Conservation (phyloP, 1,140 invertebrate species). For the Zaprionus capensis region DNA sequence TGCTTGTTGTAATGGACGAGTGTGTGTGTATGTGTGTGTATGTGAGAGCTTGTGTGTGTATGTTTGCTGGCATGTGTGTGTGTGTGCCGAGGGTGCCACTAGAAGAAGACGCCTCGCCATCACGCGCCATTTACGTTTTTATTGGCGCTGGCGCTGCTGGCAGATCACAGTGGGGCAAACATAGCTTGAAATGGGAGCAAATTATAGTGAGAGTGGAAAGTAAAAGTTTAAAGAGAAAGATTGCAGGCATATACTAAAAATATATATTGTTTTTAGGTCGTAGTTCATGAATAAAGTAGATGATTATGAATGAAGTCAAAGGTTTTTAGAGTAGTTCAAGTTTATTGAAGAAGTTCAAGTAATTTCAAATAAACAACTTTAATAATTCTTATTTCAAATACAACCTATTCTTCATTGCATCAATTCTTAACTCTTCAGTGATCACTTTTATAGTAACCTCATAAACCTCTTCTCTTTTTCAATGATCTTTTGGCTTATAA, state of each 20-base stretch:
- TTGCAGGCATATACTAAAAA: neutral
- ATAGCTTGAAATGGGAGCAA: neutral
- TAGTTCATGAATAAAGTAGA: neutral
- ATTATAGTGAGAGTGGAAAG: neutral
- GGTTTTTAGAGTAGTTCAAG: too few relatives aligned
- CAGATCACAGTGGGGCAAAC: constrained; percentile 49
- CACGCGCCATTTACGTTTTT: constrained; percentile 76
- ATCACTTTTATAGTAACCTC: too few relatives aligned
- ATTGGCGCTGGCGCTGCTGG: constrained; percentile 62
- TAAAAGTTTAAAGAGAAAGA: neutral
- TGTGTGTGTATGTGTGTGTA: constrained; percentile 25
- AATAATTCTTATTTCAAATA: too few relatives aligned
- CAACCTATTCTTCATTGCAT: too few relatives aligned
- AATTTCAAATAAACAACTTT: too few relatives aligned
- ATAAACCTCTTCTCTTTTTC: too few relatives aligned
- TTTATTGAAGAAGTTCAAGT: neutral
- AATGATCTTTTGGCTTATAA: too few relatives aligned
- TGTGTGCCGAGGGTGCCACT: constrained; percentile 35
- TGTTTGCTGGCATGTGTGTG: constrained; percentile 20
- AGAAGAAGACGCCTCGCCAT: constrained; percentile 66
- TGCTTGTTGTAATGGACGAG: constrained; percentile 71
- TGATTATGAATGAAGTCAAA: too few relatives aligned
- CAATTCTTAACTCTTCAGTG: too few relatives aligned
- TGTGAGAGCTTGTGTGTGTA: constrained; percentile 5
- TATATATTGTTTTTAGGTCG: neutral